Conservation (phyloP, 1,140 invertebrate genomes). For the Lordiphosa clarofinis region DNA sequence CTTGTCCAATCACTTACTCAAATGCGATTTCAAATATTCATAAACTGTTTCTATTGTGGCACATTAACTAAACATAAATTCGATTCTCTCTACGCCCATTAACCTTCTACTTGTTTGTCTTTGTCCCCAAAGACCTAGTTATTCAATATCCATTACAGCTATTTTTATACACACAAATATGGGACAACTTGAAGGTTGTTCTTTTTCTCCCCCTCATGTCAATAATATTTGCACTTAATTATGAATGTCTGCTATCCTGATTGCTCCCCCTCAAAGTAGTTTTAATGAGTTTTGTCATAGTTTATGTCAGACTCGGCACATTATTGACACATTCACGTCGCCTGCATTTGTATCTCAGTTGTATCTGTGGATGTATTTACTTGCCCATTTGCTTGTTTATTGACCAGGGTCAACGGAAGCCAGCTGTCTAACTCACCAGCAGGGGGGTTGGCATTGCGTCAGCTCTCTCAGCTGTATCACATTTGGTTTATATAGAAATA, state of each 20-base stretch:
- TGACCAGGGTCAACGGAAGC: slow-evolving; percentile 60
- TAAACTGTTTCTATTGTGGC: too few relatives aligned
- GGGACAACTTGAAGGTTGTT: background rate
- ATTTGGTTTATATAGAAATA: slow-evolving; percentile 13
- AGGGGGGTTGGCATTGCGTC: slow-evolving; percentile 32
- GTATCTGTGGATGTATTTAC: background rate
- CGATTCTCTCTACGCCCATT: too few relatives aligned
- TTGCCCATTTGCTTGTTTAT: slow-evolving; percentile 40
- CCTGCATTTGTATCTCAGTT: slow-evolving; percentile 13
- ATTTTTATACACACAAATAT: too few relatives aligned
- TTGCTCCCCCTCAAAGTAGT: slow-evolving; percentile 3
- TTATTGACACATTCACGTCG: slow-evolving; percentile 52
- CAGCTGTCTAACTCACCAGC: slow-evolving; percentile 27
- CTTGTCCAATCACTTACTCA: too few relatives aligned
- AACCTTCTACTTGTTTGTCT: too few relatives aligned
- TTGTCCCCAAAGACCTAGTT: too few relatives aligned
- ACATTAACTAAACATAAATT: too few relatives aligned
- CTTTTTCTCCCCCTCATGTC: slow-evolving; percentile 9
- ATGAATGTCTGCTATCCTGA: slow-evolving; percentile 15
- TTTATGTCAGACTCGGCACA: slow-evolving; percentile 2
- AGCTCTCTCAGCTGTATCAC: slow-evolving; percentile 6
- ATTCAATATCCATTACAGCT: too few relatives aligned
- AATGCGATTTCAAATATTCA: too few relatives aligned
- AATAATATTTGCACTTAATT: slow-evolving; percentile 18
- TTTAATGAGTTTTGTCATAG: slow-evolving; percentile 22